phyloP scores from a whole-genome alignment of 2,113 vertebrate species.

The Chiloscyllium plagiosum region DNA sequence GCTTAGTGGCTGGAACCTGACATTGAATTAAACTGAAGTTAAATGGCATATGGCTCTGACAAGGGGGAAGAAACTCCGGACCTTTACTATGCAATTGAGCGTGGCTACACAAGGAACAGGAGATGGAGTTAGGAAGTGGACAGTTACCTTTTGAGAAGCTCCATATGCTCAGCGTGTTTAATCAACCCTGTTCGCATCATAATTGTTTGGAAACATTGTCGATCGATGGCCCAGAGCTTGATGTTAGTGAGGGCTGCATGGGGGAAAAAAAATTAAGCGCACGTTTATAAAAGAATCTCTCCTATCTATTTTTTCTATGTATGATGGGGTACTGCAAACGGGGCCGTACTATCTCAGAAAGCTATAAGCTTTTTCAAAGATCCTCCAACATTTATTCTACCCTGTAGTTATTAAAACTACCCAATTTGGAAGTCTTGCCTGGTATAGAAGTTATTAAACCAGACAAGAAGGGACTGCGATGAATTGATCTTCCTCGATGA shows the following conservation, averaged over 20 bases:
- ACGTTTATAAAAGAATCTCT: not conserved
- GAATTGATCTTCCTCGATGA: too few species aligned
- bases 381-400: too few species aligned
- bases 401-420: too few species aligned
- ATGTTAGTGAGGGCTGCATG: slow-evolving; percentile 52
- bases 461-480: too few species aligned
- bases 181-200: slow-evolving; percentile 53
- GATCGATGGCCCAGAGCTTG: slow-evolving; percentile 62
- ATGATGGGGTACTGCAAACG: not conserved
- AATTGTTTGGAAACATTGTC: slow-evolving; percentile 53
- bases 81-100: too few species aligned
- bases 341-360: not conserved
- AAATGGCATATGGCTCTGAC: too few species aligned
- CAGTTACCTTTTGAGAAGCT: slow-evolving; percentile 58
- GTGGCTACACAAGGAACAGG: not conserved
- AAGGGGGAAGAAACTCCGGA: too few species aligned
- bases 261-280: slow-evolving; percentile 38
- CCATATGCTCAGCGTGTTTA: slow-evolving; percentile 49
- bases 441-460: too few species aligned
- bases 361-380: too few species aligned
- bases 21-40: too few species aligned
- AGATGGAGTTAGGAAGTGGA: not conserved
- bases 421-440: too few species aligned
- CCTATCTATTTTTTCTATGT: not conserved
- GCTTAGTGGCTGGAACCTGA: too few species aligned